These are phyloP conservation scores for Drosophila athabasca DNA, from an alignment of 1,140 invertebrate species.

Conservation along the genomic window DNA sequence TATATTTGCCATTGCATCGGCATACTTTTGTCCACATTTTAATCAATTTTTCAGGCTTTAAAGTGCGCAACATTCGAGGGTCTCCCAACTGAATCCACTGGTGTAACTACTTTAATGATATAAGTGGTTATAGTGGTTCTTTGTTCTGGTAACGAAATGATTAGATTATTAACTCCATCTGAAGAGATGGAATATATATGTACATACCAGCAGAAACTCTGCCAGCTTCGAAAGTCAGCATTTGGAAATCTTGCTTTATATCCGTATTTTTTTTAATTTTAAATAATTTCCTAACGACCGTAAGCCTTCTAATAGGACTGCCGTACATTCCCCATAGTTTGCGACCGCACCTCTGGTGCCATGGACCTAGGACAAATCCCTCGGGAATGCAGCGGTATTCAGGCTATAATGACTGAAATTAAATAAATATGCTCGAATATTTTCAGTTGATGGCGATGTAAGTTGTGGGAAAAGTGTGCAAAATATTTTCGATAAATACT, in stretches of 20 bases:
- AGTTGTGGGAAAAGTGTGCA: not conserved
- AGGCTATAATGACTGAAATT: constrained; percentile 35
- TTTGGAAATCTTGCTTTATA: no score
- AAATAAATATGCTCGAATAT: constrained; percentile 44
- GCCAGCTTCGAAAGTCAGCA: no score
- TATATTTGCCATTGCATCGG: constrained; percentile 57
- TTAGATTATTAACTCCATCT: no score
- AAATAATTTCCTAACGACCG: no score
- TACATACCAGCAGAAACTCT: no score
- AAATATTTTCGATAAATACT: constrained; percentile 48
- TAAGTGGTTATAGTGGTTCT: no score
- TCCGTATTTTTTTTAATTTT: no score
- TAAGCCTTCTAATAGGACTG: not conserved
- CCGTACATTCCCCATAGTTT: constrained; percentile 7
- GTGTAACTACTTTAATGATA: not conserved
- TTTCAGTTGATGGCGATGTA: constrained; percentile 37
- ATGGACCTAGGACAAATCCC: constrained; percentile 30
- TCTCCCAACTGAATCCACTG: not conserved
- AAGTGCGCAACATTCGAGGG: constrained; percentile 28
- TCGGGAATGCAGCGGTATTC: not conserved
- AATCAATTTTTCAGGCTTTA: constrained; percentile 56
- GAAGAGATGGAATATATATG: no score
- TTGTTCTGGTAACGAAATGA: no score
- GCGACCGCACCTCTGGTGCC: constrained; percentile 8
- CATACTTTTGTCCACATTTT: constrained; percentile 50